Evolutionary conservation across 2,113 vertebrate species (phyloP).

Genomic region (Mastomys coucha): DNA sequence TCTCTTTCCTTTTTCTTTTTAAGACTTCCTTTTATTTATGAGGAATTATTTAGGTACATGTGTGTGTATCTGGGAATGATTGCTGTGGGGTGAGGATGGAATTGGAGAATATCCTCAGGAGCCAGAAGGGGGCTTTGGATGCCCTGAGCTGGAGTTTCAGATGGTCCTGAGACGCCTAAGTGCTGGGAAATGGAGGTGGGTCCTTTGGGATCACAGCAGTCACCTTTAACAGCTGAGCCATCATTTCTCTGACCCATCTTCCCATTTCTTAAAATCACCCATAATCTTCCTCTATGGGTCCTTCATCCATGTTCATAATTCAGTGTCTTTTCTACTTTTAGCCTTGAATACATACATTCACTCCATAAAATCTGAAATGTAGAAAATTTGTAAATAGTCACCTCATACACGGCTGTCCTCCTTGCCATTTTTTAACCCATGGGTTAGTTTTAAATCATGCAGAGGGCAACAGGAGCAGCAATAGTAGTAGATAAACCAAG

Average conservation of each 20-base stretch:
- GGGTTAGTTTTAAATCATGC: neutral
- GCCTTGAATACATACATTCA: neutral
- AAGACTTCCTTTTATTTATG: neutral
- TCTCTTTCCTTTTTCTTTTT: neutral
- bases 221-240: neutral
- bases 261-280: neutral
- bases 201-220: neutral
- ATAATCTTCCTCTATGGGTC: neutral
- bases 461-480: neutral
- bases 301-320: neutral
- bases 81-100: neutral
- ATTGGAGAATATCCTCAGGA: neutral
- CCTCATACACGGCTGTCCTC: neutral
- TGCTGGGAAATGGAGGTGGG: neutral
- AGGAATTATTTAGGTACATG: too few species aligned
- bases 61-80: neutral
- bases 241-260: neutral
- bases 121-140: neutral
- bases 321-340: neutral
- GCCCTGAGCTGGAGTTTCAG: neutral
- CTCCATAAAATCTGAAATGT: neutral
- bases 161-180: neutral
- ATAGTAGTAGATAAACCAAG: neutral
- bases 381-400: neutral
- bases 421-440: neutral